Conservation (phyloP, 2,797 vertebrate species). For the Agapornis canus region DNA sequence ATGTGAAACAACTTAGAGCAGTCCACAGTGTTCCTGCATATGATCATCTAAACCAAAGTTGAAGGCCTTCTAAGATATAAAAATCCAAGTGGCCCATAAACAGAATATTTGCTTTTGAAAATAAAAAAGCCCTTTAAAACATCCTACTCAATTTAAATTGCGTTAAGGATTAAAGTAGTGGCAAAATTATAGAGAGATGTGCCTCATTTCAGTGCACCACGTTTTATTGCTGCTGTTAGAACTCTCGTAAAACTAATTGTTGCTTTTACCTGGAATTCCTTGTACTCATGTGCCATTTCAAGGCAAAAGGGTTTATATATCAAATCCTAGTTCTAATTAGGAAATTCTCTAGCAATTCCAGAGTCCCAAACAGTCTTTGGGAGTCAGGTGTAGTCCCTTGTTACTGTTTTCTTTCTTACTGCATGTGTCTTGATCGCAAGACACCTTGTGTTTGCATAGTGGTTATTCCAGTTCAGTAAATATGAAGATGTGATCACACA, state of each 20-base stretch:
- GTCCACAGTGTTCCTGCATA: neutral
- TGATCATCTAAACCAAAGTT: neutral
- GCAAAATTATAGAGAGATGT: neutral
- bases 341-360: neutral
- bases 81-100: neutral
- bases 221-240: neutral
- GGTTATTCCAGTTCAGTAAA: neutral
- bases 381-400: neutral
- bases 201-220: neutral
- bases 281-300: neutral
- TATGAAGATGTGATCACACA: neutral
- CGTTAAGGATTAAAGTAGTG: neutral
- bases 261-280: neutral
- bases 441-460: neutral
- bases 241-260: neutral
- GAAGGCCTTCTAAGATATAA: neutral
- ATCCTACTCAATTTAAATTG: neutral
- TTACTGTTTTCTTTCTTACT: neutral
- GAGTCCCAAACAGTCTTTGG: neutral
- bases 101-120: neutral
- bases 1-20: neutral
- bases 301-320: neutral
- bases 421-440: fast-evolving
- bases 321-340: neutral
- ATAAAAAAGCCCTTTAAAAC: neutral